Base-by-base conservation (phyloP, 2,797 vertebrate species). In the Lemur catta region DNA sequence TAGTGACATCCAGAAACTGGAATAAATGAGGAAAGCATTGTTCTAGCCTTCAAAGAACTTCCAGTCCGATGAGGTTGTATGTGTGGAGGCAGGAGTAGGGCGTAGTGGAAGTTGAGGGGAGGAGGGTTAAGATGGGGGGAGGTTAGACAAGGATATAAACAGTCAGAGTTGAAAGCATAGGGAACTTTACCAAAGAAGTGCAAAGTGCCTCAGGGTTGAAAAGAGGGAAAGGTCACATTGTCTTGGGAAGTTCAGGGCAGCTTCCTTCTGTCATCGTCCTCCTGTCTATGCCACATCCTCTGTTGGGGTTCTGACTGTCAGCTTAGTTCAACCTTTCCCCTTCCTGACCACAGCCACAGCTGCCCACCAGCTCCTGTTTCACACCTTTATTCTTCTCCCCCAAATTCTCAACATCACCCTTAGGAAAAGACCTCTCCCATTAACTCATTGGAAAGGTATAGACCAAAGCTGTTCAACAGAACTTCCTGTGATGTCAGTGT, bases 1-100 rank as follows among this genome's bases (percentile, higher is more conserved):
- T 93, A 55, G 28, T 89, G 57, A 93, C 80, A 84, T 55, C 24
- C 48, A 65, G 80, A 89, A 80, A 76, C 14, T 48, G 6, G 50
- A 89, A 71, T 72, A 65, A 87, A 84, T 91, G 71, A 92, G n/a
- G 20, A 48, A 94, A 63, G 28, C 28, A 69, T 65, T 52, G 13
- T 69, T 74, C 14, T 12, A 59, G 30, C 13, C 6, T 71, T 79
- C 63, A 69, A 69, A 93, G 76, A 38, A 30, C 35, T 82, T 17
- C 46, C 18, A 87, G 7, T 43, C 35, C 46, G 48, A 43, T 48
- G 48, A 61, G 50, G 75, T 14, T 52, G 2, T 26, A 6, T 72
- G 35, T 30, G 13, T 84, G 20, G 30, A 50, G 20, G 18, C 0
- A 14, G 52, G 35, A 1, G 22, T 33, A 2, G n/a, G 10, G 2